These are phyloP conservation scores for Tenthredo livida DNA, from an alignment of 2,888 invertebrate species.

Conservation along the genomic window DNA sequence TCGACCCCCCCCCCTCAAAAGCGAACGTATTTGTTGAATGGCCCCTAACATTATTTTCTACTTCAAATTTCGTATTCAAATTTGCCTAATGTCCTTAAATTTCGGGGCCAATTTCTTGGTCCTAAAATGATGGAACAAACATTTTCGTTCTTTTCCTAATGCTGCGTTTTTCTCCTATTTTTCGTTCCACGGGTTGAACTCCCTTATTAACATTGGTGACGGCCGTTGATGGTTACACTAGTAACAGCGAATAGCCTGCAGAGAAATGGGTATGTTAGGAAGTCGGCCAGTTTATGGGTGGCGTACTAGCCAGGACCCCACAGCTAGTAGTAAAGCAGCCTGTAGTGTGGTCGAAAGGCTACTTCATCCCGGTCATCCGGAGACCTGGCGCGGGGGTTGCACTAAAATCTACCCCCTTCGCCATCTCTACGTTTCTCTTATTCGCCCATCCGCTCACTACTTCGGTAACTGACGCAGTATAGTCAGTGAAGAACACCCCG, in stretches of 20 bases:
- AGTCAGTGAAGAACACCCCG: constrained; percentile 14
- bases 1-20: no score
- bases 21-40: no score
- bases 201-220: constrained; percentile 17
- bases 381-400: constrained; percentile 19
- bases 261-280: neutral
- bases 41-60: no score
- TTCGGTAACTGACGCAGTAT: constrained; percentile 14
- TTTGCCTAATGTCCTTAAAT: no score
- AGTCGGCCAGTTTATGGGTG: constrained; percentile 44
- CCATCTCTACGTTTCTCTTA: neutral
- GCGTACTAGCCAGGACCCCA: constrained; percentile 7
- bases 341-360: constrained; percentile 40
- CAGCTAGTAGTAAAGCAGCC: constrained; percentile 43
- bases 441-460: neutral
- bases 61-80: no score
- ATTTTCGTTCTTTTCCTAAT: neutral
- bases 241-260: neutral
- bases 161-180: neutral
- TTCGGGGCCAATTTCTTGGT: no score
- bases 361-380: constrained; percentile 23
- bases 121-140: no score
- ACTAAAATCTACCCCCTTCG: constrained; percentile 44
- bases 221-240: neutral
- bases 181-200: neutral